These are phyloP conservation scores for Masticophis lateralis DNA, from an alignment of 2,797 vertebrate genomes.

Conservation along the genomic window DNA sequence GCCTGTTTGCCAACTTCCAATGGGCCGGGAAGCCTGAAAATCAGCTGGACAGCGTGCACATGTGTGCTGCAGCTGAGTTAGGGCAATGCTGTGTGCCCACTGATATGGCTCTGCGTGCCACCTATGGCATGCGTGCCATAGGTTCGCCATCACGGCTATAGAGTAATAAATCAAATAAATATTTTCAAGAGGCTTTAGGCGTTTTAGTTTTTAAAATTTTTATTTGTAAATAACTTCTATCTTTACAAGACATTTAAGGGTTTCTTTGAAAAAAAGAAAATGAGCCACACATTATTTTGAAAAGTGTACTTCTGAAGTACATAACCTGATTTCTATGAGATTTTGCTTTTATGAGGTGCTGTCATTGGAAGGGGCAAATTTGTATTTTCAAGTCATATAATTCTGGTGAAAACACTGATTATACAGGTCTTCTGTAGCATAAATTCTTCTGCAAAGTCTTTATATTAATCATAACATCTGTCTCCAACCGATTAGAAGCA, in stretches of 20 bases:
- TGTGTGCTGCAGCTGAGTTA: too few relatives aligned
- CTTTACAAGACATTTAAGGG: not conserved
- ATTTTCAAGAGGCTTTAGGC: not conserved
- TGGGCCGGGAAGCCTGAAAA: too few relatives aligned
- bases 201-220: not conserved
- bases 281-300: not conserved
- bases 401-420: not conserved
- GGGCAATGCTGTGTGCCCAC: too few relatives aligned
- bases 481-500: not conserved
- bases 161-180: not conserved
- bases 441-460: not conserved
- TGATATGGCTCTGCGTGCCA: too few relatives aligned
- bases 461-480: not conserved
- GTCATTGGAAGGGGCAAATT: not conserved
- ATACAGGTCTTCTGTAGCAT: not conserved
- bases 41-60: too few relatives aligned
- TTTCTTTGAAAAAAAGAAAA: not conserved
- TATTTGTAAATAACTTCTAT: not conserved
- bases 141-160: not conserved
- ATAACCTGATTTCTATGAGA: too few relatives aligned
- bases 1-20: too few relatives aligned
- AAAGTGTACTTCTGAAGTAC: not conserved
- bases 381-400: not conserved
- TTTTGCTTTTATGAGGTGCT: not conserved
- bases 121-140: too few relatives aligned